phyloP scores from a whole-genome alignment of 2,797 vertebrate species.

The Alcedo quadribrachys region DNA sequence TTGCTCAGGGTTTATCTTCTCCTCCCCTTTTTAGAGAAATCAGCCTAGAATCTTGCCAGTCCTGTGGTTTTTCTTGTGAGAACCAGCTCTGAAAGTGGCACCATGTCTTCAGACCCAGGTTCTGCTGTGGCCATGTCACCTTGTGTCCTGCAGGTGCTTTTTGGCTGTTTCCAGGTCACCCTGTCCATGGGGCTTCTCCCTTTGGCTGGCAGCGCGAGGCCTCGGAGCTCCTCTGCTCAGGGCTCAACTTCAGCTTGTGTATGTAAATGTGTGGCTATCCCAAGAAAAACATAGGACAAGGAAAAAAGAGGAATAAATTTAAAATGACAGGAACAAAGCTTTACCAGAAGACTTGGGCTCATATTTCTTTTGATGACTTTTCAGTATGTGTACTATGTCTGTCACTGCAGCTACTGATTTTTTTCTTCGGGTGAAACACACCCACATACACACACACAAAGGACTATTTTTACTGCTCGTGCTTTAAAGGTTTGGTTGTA shows the following conservation, averaged over 20 bases:
- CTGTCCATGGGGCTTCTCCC: neutral
- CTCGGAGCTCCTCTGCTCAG: neutral
- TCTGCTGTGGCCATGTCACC: rapidly evolving
- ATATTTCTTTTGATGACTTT: constrained; percentile 70
- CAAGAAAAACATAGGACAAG: constrained; percentile 50
- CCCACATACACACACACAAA: neutral
- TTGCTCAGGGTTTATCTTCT: neutral
- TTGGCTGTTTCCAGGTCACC: neutral
- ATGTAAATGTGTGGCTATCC: constrained; percentile 39
- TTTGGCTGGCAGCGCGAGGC: rapidly evolving
- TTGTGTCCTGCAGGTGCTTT: neutral
- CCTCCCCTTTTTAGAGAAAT: neutral
- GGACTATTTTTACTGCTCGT: constrained; percentile 17
- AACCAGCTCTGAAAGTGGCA: neutral
- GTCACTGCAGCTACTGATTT: constrained; percentile 15
- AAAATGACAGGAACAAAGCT: constrained; percentile 60
- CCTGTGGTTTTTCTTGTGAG: neutral
- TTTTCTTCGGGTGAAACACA: constrained; percentile 16
- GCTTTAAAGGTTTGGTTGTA: constrained; percentile 37
- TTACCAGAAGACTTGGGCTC: constrained; percentile 62
- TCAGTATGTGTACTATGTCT: constrained; percentile 60
- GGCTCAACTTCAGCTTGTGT: constrained; percentile 12
- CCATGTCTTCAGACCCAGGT: neutral
- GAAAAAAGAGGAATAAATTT: constrained; percentile 50
- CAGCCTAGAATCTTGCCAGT: neutral